Evolutionary conservation across 53 echinoderm and acorn worm genomes (phyloP), one percentile per base, ranked within the genome.

Genomic region (Astropecten irregularis): DNA sequence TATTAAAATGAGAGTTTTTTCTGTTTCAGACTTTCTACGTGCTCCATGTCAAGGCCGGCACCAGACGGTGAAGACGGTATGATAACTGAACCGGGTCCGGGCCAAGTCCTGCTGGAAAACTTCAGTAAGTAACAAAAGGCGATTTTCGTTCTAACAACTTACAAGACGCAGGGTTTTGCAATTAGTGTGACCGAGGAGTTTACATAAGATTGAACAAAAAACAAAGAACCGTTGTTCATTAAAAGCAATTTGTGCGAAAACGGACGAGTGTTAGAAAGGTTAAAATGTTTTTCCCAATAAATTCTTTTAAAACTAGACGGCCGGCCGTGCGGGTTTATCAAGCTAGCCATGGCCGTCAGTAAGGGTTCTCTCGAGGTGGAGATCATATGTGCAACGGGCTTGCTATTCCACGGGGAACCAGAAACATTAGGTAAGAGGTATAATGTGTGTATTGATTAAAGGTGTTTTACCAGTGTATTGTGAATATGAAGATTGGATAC

Each of bases 291-390:
- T n/a, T n/a, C n/a, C n/a, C n/a, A n/a, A n/a, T n/a, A n/a, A n/a
- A n/a, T n/a, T n/a, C n/a, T n/a, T n/a, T 42, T 8, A 42, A 42
- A 42, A 42, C 6, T 8, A 89, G 79, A 74, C 38, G 76, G 77
- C 37, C 58, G 76, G 28, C 74, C 85, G 1, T 76, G 90, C 26
- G 74, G 90, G 26, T 87, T 66, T 44, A 85, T 90, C 50, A 90
- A 85, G 69, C 34, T 90, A 18, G 85, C 68, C 0, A 68, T 90
- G 60, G 44, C 56, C 0, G 84, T 90, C 16, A 90, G 68, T 35
- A 90, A 90, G 37, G 90, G 90, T 0, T 76, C 77, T 1, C 32
- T 90, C 21, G 90, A 90, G 23, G 81, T 90, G 1, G 77, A 85
- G 33, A 72, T 90, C 31, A 60, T 85, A 36, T 79, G 67, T 23